Base-by-base conservation (phyloP, 2,888 invertebrate species). In the Steromphala cineraria region DNA sequence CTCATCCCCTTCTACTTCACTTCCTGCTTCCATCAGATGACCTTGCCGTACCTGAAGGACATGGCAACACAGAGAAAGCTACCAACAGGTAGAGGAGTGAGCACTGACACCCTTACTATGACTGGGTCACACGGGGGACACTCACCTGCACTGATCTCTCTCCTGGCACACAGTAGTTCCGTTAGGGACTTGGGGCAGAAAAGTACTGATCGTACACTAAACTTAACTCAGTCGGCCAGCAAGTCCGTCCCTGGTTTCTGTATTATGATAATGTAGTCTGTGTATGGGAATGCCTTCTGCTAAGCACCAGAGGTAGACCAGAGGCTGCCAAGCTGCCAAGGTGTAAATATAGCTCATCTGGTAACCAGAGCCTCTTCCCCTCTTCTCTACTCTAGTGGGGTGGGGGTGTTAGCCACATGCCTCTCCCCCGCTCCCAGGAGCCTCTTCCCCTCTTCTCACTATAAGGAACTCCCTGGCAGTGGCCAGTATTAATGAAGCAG, bases 321-420 rank as follows among this genome's bases (percentile, higher is more conserved):
- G 62, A 36, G 24, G 19, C 17, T 71, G 71, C n/a, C n/a, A n/a
- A n/a, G n/a, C n/a, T n/a, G n/a, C 71, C 71, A 71, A 71, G 71
- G 36, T 71, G 71, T 71, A 71, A 40, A 71, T 71, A 71, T 71
- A 71, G 71, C 71, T 40, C 71, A 71, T 71, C 31, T 4, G 17
- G 71, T 71, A 71, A 71, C 71, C 36, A 71, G 71, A 71, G 71
- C 71, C 71, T 36, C 52, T 36, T 5, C n/a, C 15, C 17, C 15
- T 10, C n/a, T n/a, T 17, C 56, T 46, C 40, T 31, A 17, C 55
- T 17, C 75, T 56, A 52, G 36, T 4, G 28, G 46, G n/a, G 19
- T 13, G n/a, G n/a, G n/a, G n/a, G n/a, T n/a, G n/a, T n/a, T n/a
- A 19, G n/a, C 56, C 74, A 31, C 56, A 75, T 31, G 31, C 21